Evolutionary conservation across 2,797 vertebrate genomes (phyloP).

Genomic region (Aratinga solstitialis): DNA sequence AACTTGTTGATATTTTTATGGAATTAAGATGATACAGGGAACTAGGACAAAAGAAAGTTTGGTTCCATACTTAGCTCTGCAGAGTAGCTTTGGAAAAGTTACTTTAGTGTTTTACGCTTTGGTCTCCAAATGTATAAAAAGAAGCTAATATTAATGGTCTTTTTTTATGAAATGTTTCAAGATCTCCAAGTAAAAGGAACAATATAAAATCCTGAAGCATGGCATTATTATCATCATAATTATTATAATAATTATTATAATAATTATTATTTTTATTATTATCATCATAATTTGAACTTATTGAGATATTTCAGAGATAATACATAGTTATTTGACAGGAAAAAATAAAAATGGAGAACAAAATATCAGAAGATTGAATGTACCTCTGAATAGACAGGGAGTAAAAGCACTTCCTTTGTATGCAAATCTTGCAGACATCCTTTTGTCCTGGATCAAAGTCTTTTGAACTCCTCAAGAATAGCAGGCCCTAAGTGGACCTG

Average conservation of each 20-base stretch:
- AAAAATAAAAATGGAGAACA: neutral
- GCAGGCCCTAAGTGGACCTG: neutral
- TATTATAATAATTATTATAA: neutral
- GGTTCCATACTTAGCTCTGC: neutral
- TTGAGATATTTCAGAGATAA: neutral
- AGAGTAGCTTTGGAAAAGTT: neutral
- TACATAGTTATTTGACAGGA: neutral
- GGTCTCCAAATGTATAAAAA: neutral
- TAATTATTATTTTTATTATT: neutral
- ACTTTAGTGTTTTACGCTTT: neutral
- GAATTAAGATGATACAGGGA: neutral
- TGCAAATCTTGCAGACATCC: neutral
- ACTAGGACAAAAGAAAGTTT: neutral
- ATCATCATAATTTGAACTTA: neutral
- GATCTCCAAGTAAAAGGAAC: neutral
- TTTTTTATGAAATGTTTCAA: neutral
- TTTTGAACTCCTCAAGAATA: neutral
- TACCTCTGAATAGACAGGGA: neutral
- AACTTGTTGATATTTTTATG: neutral
- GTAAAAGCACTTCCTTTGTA: neutral
- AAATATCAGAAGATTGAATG: neutral
- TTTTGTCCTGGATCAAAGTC: neutral
- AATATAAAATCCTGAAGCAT: neutral
- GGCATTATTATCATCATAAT: neutral
- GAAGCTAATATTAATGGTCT: neutral